phyloP scores from a whole-genome alignment of 2,888 invertebrate genomes.

The Cephonodes hylas region DNA sequence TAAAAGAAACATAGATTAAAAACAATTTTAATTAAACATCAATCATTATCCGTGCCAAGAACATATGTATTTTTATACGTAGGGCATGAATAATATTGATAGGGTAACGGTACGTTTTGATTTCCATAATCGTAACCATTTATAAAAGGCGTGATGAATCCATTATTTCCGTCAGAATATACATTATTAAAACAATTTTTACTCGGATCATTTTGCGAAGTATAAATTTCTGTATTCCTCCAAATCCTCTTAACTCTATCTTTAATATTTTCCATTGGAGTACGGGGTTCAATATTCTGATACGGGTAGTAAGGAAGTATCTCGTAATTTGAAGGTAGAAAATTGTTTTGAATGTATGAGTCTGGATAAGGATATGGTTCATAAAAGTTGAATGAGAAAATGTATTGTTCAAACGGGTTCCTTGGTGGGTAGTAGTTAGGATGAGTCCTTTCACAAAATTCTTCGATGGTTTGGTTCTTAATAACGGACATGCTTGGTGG shows the following conservation, averaged over 20 bases:
- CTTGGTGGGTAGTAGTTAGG: too few relatives aligned
- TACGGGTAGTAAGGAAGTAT: background rate
- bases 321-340: background rate
- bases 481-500: background rate
- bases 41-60: background rate
- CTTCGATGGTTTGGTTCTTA: background rate
- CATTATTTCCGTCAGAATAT: background rate
- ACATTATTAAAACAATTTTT: background rate
- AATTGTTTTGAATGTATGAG: background rate
- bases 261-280: background rate
- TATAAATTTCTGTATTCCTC: constrained; percentile 22
- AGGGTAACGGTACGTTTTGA: background rate
- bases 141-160: background rate
- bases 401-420: background rate
- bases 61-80: background rate
- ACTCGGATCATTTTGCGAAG: background rate
- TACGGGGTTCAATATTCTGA: background rate
- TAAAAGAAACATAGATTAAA: background rate
- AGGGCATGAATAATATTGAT: background rate
- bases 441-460: background rate
- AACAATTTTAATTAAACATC: background rate
- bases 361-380: background rate
- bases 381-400: background rate
- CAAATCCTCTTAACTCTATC: constrained; percentile 29
- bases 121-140: background rate